phyloP scores from a whole-genome alignment of 2,113 vertebrate species.

The Delphinapterus leucas region DNA sequence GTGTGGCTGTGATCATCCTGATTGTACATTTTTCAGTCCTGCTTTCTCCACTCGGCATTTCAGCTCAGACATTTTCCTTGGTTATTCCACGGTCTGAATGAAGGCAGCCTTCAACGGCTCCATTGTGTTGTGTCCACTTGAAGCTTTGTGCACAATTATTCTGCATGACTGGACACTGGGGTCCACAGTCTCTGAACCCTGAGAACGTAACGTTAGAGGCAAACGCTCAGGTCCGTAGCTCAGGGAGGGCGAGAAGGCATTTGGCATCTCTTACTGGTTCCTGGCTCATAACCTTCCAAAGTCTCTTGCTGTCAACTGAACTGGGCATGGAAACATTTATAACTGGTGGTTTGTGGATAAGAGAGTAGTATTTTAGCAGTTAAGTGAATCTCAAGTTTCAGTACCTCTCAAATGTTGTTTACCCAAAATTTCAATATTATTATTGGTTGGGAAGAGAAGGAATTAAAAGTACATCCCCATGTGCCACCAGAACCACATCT shows the following conservation, averaged over 20 bases:
- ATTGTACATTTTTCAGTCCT: background rate
- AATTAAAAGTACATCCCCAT: slow-evolving; percentile 69
- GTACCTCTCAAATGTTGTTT: slow-evolving; percentile 67
- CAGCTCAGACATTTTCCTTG: background rate
- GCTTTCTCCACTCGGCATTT: background rate
- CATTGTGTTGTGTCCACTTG: background rate
- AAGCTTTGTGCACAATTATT: background rate
- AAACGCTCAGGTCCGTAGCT: background rate
- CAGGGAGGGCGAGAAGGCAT: background rate
- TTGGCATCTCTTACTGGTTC: slow-evolving; percentile 27
- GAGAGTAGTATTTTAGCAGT: slow-evolving; percentile 61
- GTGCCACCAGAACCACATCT: slow-evolving; percentile 47
- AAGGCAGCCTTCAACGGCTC: background rate
- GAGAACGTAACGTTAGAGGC: background rate
- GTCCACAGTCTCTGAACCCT: background rate
- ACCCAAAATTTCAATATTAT: slow-evolving; percentile 69
- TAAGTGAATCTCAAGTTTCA: slow-evolving; percentile 66
- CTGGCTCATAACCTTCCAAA: slow-evolving; percentile 32
- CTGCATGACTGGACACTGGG: background rate
- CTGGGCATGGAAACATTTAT: slow-evolving; percentile 47
- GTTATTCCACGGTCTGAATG: background rate
- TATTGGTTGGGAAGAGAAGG: slow-evolving; percentile 65
- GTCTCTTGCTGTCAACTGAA: slow-evolving; percentile 40
- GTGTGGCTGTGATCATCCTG: too few relatives aligned
- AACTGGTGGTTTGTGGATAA: slow-evolving; percentile 61